A percentile compares a stretch with the other conserved stretches of the same genome.
Conservation (phyloP, 2,888 invertebrate genomes). For the Rhamnusium bicolor region DNA sequence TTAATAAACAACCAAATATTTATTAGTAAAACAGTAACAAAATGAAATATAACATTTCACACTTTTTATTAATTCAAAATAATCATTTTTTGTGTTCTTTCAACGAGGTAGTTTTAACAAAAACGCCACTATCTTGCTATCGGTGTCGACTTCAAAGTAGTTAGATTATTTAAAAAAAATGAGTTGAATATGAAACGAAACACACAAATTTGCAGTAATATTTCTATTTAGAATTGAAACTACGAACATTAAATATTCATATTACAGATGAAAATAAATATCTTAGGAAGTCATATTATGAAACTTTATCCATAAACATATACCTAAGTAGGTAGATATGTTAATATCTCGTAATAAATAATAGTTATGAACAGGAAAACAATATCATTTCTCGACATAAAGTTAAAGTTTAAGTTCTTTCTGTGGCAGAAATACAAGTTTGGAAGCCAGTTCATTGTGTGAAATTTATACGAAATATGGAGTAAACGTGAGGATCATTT, state of each 20-base stretch:
- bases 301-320: constrained; percentile 26
- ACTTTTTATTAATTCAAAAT: too few species aligned
- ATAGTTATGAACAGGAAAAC: constrained; percentile 31
- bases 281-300: not conserved
- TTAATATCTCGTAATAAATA: constrained; percentile 36
- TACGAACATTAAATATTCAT: not conserved
- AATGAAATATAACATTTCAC: too few species aligned
- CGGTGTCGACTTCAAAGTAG: too few species aligned
- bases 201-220: too few species aligned
- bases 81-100: too few species aligned
- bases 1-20: too few species aligned
- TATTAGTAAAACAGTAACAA: too few species aligned
- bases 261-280: constrained; percentile 3
- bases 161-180: too few species aligned
- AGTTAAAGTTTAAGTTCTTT: constrained; percentile 27
- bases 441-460: constrained; percentile 20
- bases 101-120: too few species aligned
- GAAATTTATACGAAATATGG: constrained; percentile 33
- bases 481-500: constrained; percentile 29
- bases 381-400: constrained; percentile 29
- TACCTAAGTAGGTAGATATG: constrained; percentile 33
- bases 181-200: too few species aligned
- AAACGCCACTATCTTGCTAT: too few species aligned
- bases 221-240: too few species aligned
- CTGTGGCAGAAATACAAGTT: constrained; percentile 28